phyloP scores from a whole-genome alignment of 2,113 vertebrate species.

The Oryzias curvinotus region DNA sequence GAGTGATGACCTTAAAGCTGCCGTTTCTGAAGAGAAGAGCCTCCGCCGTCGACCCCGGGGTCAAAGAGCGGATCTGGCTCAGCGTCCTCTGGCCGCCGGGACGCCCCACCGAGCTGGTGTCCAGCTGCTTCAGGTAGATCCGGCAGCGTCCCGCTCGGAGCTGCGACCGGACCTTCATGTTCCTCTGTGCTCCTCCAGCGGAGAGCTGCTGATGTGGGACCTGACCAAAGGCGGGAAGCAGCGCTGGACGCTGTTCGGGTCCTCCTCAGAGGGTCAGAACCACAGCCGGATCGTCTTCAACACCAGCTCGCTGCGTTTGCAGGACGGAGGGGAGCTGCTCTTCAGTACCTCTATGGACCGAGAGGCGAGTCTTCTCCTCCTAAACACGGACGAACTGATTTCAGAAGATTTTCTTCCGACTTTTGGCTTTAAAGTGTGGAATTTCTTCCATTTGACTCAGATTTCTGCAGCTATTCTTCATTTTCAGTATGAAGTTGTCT shows the following conservation, averaged over 20 bases:
- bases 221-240: constrained; percentile 83
- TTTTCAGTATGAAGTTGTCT: too few species aligned
- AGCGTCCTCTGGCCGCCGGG: constrained; percentile 86
- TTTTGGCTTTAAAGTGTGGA: too few species aligned
- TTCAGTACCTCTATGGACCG: constrained; percentile 97
- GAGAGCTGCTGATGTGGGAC: constrained; percentile 92
- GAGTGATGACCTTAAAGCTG: constrained; percentile 86
- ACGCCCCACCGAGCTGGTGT: constrained; percentile 80
- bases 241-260: constrained; percentile 84
- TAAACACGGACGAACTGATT: not conserved
- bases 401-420: not conserved
- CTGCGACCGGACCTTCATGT: too few species aligned
- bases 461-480: too few species aligned
- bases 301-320: constrained; percentile 76
- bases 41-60: constrained; percentile 77
- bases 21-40: constrained; percentile 90
- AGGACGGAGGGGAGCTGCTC: constrained; percentile 80
- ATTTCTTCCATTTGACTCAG: too few species aligned
- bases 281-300: constrained; percentile 95
- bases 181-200: constrained; percentile 69
- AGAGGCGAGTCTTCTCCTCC: constrained; percentile 74
- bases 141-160: too few species aligned
- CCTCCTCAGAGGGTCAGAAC: constrained; percentile 87
- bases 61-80: constrained; percentile 95
- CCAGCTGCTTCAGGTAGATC: constrained; percentile 89